Base-by-base conservation (phyloP, 2,888 invertebrate genomes). In the Stegana nigrithorax region DNA sequence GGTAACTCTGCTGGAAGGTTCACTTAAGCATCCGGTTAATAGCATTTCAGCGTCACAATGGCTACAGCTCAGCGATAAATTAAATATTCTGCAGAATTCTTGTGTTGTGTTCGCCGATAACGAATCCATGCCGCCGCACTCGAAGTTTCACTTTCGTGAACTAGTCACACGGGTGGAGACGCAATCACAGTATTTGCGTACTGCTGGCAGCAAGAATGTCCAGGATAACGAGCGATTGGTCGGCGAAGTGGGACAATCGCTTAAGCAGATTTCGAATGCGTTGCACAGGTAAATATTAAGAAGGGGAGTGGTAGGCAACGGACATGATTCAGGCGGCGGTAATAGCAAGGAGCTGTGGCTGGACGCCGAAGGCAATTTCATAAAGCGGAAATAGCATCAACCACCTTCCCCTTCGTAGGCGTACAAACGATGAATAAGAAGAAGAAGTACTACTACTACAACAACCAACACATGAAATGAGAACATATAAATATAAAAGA, bases 111-210 rank as follows among this genome's bases (percentile, higher is more conserved):
- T 93, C 78, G 93, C 94, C 14, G 96, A 96, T 73, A 89, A 89
- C 69, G 90, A 89, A 64, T 88, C 89, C 14, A 91, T 93, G 78
- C 92, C 94, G 10, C 93, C 95, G 17, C 94, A 95, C 81, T 91
- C 93, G 56, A 93, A 96, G 80, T 95, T 96, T 85, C 93, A 95
- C 75, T 93, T 95, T 81, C 90, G 94, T 44, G 92, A 93, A 83
- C 84, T 93, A 66, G 88, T 93, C 25, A 89, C 90, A 3, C 88
- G 91, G 50, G 87, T 93, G 58, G 93, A 93, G 81, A 87, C 87
- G 12, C 91, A 92, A 80, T 91, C 91, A 27, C 87, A 90, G 68
- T 89, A 89, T 73, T 83, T 93, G 68, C 87, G 92, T 60, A 89
- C 91, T 45, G 91, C 91, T 5, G 91, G 91, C 60, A 89, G 90